Percentiles rank a stretch among this genome's conserved stretches.
These are phyloP conservation scores for Trichonephila clavipes DNA, from an alignment of 1,140 invertebrate species.

Conservation along the genomic window DNA sequence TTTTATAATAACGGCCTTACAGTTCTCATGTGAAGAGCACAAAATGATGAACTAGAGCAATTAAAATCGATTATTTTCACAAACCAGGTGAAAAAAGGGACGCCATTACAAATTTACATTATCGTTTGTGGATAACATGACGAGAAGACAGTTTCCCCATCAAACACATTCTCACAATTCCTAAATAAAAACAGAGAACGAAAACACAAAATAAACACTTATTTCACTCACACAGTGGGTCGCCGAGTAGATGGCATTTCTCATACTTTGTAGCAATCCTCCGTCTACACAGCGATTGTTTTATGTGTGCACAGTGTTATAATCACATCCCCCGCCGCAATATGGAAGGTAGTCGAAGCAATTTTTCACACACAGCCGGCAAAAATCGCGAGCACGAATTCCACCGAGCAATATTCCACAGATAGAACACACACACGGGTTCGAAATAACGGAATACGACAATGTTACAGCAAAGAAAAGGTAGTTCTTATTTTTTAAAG, in stretches of 20 bases:
- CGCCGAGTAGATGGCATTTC: conserved; percentile 63
- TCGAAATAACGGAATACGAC: neutral
- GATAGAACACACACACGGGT: neutral
- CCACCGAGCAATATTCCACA: conserved; percentile 15
- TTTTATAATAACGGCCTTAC: too few relatives aligned
- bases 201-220: conserved; percentile 14
- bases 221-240: conserved; percentile 49
- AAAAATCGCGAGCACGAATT: conserved; percentile 31
- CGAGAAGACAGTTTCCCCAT: neutral
- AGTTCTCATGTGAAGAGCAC: neutral
- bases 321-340: conserved; percentile 44
- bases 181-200: neutral
- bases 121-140: conserved; percentile 40
- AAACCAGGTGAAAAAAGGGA: conserved; percentile 45
- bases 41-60: neutral
- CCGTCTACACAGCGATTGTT: neutral
- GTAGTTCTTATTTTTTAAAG: too few relatives aligned
- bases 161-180: neutral
- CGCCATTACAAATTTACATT: conserved; percentile 66
- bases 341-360: conserved; percentile 31
- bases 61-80: conserved; percentile 54
- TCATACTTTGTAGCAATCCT: conserved; percentile 40
- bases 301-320: conserved; percentile 17
- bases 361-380: conserved; percentile 2
- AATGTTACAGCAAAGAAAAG: neutral